Base-by-base conservation (phyloP, 2,113 vertebrate genomes). In the Setophaga petechia region DNA sequence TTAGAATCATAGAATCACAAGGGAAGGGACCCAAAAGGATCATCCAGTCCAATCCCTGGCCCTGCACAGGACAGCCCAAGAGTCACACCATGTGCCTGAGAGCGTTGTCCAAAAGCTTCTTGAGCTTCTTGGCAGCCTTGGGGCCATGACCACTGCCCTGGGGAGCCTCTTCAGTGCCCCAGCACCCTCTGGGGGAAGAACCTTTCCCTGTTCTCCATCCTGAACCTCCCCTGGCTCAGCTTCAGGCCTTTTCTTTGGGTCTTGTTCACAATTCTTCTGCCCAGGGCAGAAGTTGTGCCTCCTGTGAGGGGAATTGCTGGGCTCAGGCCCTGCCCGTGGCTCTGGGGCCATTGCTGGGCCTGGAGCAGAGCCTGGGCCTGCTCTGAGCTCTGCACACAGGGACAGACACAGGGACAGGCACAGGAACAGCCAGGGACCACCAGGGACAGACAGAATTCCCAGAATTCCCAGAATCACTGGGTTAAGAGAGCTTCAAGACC, bases 91-190 rank as follows among this genome's bases (percentile, higher is more conserved):
- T 6, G 12, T 43, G 15, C 30, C 35, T 59, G 30, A 16, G 8
- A 43, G 25, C 1, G 0, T 4, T 58, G 10, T 14, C 61, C 52
- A 51, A 59, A 51, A 0, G 1, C 21, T 86, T 11, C 25, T 25
- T 6, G 52, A 58, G 13, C 13, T 67, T 28, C 37, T 19, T 67
- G 72, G 25, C 61, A 67, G 44, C 0, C 13, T 35, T 4, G 52
- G 37, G 30, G 44, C 31, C 5, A 12, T 5, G 24, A 1, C 30
- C 52, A 25, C 4, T 58, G 18, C 12, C 52, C 71, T 49, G 61
- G 43, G 15, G 20, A 85, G 20, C 30, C 24, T 49, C 19, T 2
- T 10, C 52, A 58, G 43, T 24, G 61, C 35, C 66, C 25, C 51
- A 49, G 35, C 15, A 30, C 19, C 35, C 5, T 13, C 10, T 67